Base-by-base conservation (phyloP, 2,888 invertebrate species). In the Ormyrus pomaceus region DNA sequence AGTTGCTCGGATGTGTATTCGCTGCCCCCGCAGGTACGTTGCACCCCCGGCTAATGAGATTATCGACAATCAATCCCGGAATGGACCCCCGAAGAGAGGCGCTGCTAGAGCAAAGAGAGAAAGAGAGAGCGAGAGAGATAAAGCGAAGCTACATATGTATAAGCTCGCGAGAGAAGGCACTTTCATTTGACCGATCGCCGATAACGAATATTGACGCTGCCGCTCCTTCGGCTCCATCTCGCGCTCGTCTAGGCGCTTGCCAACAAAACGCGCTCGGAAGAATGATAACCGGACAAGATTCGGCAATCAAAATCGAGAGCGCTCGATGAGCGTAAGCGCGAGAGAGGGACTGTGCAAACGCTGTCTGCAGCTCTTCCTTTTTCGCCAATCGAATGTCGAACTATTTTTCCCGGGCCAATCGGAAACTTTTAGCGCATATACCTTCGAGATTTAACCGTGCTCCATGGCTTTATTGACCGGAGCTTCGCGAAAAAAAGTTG, bases 11-110 rank as follows among this genome's bases (percentile, higher is more conserved):
- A 81, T 81, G 53, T 77, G 59, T 64, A 76, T 77, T 46, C 56
- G n/a, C 55, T 19, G 19, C 8, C n/a, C 46, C 13, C 61, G n/a
- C 70, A 74, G 65, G 69, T 70, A 68, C 58, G 64, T n/a, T 46
- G 10, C 46, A 53, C 61, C 51, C 51, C 55, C 59, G 46, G 55
- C 81, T 84, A 84, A 87, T 86, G 83, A 83, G 84, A 87, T 87
- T 86, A 86, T 86, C 83, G 86, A 82, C 85, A 87, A 87, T 87
- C 87, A 87, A 86, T 86, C 84, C 83, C 61, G 58, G 58, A 76
- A 71, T 72, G 72, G 62, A 71, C 65, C 64, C 13, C n/a, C 68
- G 34, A 34, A 34, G 34, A 34, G 34, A 34, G 34, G 34, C 34
- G 34, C 34, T 4, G 34, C 34, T 34, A 34, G 34, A 34, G 34